Conservation (phyloP, 30 jellyfish, hydroid and myxozoan genomes). For the Cassiopea xamachana region DNA sequence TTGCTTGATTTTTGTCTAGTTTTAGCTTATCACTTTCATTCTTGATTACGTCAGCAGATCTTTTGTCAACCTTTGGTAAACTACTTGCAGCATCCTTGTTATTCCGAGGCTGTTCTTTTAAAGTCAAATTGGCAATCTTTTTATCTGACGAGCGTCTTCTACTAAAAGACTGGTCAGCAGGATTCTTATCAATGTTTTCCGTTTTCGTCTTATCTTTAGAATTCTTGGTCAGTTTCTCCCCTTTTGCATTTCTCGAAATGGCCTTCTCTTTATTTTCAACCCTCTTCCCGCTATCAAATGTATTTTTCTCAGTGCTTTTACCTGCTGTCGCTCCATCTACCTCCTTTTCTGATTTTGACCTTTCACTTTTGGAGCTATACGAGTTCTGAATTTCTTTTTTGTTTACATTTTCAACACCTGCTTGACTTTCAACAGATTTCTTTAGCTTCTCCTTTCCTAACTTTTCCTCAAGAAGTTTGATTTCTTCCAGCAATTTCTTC, state of each 20-base stretch:
- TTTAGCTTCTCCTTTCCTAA: constrained; percentile 15
- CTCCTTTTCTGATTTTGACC: neutral
- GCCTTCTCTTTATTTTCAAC: neutral
- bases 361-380: neutral
- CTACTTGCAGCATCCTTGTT: constrained; percentile 5
- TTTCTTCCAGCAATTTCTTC: neutral
- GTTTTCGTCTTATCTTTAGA: neutral
- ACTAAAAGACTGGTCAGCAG: neutral
- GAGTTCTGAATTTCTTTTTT: neutral
- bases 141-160: neutral
- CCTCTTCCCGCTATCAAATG: neutral
- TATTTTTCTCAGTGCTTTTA: neutral
- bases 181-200: neutral
- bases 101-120: neutral
- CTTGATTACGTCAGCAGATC: neutral
- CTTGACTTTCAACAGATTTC: neutral
- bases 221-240: neutral
- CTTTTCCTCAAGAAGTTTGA: constrained; percentile 5
- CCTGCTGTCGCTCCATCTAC: neutral
- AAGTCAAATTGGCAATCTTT: neutral
- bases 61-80: neutral
- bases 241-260: neutral
- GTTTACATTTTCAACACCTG: neutral
- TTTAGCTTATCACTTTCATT: neutral
- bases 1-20: neutral